Evolutionary conservation across 2,888 invertebrate genomes (phyloP), one percentile per base, ranked within the genome.

Genomic region (Limenitis camilla): DNA sequence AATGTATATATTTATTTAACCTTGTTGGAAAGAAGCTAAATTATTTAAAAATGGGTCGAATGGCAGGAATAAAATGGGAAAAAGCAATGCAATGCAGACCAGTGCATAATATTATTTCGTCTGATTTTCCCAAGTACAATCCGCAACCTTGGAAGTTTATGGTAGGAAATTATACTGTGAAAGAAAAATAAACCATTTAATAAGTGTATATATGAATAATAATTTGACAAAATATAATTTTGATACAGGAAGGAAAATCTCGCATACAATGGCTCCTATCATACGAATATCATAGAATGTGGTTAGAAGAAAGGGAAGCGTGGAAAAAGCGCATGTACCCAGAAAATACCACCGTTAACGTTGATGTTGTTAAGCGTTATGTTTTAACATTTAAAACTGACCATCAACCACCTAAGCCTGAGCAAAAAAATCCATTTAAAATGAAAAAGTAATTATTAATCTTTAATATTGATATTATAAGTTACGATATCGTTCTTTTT

Each of bases 261-360:
- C 76, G 78, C 38, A 81, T 90, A 65, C 77, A 74, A 62, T 87
- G 81, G 71, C 65, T 90, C 40, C 63, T 91, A 61, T 88, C 88
- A 1, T 81, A 89, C 59, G 90, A 90, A 66, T 91, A 90, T 67
- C 82, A 88, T 63, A 76, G 90, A 59, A 84, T 88, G 76, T 91
- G 90, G 90, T 53, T 89, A n/a, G 78, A 86, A 35, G 90, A 90
- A 74, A 73, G 88, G 52, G 86, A 84, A 39, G 67, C 71, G 33
- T 90, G 89, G 81, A 84, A 88, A 59, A 88, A 88, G 64, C 80
- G 87, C 36, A 88, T 87, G 72, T 90, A 89, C 60, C 86, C 88
- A 5, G 88, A 88, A 67, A 82, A 81, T 35, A 76, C 70, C 0
- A 74, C 75, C 0, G 76, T 77, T 6, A 85, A 84, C 53, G 76